These are phyloP conservation scores for Okapia johnstoni DNA, from an alignment of 2,113 vertebrate genomes.

Conservation along the genomic window DNA sequence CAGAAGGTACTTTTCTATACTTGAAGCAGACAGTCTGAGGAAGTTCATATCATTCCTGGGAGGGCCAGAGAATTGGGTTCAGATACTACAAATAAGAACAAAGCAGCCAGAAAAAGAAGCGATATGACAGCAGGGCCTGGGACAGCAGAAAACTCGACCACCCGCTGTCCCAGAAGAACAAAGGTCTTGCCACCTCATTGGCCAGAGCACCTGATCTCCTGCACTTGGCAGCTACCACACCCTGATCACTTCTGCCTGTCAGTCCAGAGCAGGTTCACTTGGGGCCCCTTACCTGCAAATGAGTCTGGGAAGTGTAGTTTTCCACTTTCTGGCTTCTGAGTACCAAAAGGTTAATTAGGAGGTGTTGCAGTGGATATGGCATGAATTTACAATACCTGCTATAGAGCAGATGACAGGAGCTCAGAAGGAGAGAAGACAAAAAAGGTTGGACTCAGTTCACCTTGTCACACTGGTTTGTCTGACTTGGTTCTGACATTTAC, in stretches of 20 bases:
- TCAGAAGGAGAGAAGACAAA: neutral
- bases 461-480: neutral
- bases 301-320: conserved; percentile 1
- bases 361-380: neutral
- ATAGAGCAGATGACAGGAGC: neutral
- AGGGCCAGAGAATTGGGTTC: neutral
- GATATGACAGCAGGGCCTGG: neutral
- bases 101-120: neutral
- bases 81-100: neutral
- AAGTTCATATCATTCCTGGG: neutral
- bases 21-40: neutral
- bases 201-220: neutral
- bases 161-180: neutral
- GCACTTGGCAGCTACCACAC: neutral
- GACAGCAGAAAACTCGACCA: neutral
- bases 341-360: neutral
- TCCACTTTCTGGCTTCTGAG: neutral
- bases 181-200: neutral
- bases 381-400: neutral
- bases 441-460: neutral
- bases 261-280: neutral
- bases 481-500: neutral
- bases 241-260: neutral
- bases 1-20: neutral
- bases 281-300: neutral